Percentiles rank a stretch among this genome's conserved stretches.
phyloP scores from a whole-genome alignment of 2,113 vertebrate species.

The Notechis scutatus region DNA sequence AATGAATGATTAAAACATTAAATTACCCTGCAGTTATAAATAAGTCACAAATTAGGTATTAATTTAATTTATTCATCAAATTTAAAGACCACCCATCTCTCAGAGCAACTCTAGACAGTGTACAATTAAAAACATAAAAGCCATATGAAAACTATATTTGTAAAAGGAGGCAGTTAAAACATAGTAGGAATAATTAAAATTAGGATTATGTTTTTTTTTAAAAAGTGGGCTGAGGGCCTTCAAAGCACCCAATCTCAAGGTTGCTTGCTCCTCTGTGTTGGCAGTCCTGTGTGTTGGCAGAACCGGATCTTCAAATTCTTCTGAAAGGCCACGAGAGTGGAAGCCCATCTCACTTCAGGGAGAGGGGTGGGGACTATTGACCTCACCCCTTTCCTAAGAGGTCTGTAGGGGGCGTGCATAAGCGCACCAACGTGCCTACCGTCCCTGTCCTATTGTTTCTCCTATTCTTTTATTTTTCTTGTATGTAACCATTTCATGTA shows the following conservation, averaged over 20 bases:
- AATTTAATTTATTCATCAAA: neutral
- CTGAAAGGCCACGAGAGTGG: neutral
- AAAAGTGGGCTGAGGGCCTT: neutral
- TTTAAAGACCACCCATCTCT: neutral
- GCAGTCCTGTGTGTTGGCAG: neutral
- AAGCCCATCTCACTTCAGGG: neutral
- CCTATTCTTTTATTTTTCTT: no score
- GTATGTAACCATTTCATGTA: no score
- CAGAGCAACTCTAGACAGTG: neutral
- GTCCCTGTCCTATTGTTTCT: no score
- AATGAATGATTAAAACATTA: neutral
- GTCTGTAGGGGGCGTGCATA: no score
- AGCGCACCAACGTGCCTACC: no score
- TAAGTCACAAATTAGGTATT: neutral
- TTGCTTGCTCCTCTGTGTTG: neutral
- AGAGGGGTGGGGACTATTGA: rapidly evolving
- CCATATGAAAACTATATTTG: neutral
- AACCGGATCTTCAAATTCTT: neutral
- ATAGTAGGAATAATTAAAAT: neutral
- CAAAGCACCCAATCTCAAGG: neutral
- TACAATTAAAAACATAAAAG: neutral
- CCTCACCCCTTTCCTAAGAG: no score
- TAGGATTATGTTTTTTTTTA: neutral
- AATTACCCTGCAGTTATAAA: neutral
- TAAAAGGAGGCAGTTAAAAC: neutral